Evolutionary conservation across 2,888 invertebrate genomes (phyloP).

Genomic region (Lagria hirta): DNA sequence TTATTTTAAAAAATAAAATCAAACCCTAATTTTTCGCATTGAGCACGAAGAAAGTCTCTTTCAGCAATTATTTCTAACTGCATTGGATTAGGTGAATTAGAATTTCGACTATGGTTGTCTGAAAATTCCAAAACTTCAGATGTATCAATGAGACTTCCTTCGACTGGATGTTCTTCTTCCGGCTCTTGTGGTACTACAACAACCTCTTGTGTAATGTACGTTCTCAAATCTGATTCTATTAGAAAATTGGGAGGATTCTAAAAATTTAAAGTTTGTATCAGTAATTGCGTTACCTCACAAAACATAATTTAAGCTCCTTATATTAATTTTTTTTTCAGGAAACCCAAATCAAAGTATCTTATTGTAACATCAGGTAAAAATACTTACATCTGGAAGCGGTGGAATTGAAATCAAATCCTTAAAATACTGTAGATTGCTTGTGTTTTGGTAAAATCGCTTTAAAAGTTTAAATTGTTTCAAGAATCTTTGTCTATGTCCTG

Average conservation of each 20-base stretch:
- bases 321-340: neutral
- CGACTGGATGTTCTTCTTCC: constrained; percentile 59
- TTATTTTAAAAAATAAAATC: too few relatives aligned
- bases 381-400: constrained; percentile 79
- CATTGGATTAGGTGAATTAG: constrained; percentile 53
- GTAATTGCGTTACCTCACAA: too few relatives aligned
- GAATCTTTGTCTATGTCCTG: constrained; percentile 89
- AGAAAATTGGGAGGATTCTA: constrained; percentile 93
- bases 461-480: constrained; percentile 84
- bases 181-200: constrained; percentile 81
- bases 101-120: constrained; percentile 49
- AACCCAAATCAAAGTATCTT: neutral
- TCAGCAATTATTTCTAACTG: constrained; percentile 57
- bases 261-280: too few relatives aligned
- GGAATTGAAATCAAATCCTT: constrained; percentile 93
- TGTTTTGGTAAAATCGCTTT: constrained; percentile 89
- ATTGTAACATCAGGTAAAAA: too few relatives aligned
- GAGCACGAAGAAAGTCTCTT: constrained; percentile 75
- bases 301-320: too few relatives aligned
- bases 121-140: constrained; percentile 56
- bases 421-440: constrained; percentile 95
- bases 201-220: constrained; percentile 93
- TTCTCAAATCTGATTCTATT: constrained; percentile 86
- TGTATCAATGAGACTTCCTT: constrained; percentile 69
- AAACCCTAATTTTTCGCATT: constrained; percentile 69